Base-by-base conservation (phyloP, 2,888 invertebrate genomes). In the Mesodorylaimus sp. region DNA sequence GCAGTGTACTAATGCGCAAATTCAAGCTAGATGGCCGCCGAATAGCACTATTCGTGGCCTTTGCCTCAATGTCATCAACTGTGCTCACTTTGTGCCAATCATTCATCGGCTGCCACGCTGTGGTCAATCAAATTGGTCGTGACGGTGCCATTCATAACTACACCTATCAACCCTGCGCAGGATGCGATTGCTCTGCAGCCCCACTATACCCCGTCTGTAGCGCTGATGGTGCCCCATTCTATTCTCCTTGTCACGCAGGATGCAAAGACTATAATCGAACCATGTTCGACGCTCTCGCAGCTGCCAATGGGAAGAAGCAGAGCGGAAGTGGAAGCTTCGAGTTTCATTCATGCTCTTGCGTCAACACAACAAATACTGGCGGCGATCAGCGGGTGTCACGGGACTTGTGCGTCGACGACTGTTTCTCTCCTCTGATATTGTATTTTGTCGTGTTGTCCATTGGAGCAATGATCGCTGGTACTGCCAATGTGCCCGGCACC, bases 171-270 rank as follows among this genome's bases (percentile, higher is more conserved):
- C 68, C 68, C 54, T 60, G 64, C 50, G n/a, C n/a, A n/a, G 60
- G 58, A 36, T 68, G 68, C 55, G 53, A 55, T 23, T 68, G 56
- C 26, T 68, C 68, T 51, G 60, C 61, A 1, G 56, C 58, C 1
- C 55, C 58, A 29, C 57, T 65, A 44, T 67, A 65, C 54, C 68
- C 68, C 1, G 61, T 68, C 2, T 68, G 68, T 55, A 63, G 61
- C 48, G 45, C 47, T 7, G 53, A 58, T 44, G 61, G 63, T 24
- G 53, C 56, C 3, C 59, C 63, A 2, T 67, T 60, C 53, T 68
- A 66, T 51, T 66, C 66, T 1, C 68, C 69, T 0, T 69, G 69
- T 54, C 55, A 59, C 47, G 64, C 63, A 5, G 64, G 64, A 1
- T 64, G 64, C 50, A 48, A 32, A 21, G 21, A 39, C 21, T 39